Conservation (phyloP, 2,797 vertebrate genomes). For the Chloroceryle amazona region DNA sequence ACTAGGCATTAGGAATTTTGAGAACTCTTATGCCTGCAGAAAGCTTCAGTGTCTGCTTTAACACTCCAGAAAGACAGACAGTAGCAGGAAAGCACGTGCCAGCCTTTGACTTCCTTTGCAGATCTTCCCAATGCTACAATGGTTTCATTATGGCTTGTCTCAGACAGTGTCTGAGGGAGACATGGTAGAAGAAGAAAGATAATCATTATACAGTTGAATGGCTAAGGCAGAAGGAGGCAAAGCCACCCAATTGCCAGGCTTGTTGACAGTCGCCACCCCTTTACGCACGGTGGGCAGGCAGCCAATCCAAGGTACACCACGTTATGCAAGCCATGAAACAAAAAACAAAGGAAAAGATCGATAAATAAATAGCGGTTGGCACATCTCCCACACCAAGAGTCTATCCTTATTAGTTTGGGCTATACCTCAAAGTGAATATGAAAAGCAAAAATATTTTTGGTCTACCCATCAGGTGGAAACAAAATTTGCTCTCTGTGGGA, state of each 20-base stretch:
- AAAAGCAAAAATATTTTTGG: constrained; percentile 15
- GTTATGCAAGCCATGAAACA: background rate
- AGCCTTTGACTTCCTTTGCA: background rate
- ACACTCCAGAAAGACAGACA: background rate
- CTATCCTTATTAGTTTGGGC: background rate
- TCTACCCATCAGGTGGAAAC: constrained; percentile 31
- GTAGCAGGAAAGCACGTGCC: background rate
- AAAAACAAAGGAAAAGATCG: background rate
- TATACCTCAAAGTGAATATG: constrained; percentile 6
- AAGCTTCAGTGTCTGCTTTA: background rate
- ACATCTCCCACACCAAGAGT: background rate
- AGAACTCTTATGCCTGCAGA: background rate
- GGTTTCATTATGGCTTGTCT: background rate
- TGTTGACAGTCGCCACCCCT: constrained; percentile 54
- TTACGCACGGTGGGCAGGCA: background rate
- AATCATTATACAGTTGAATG: background rate
- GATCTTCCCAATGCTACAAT: background rate
- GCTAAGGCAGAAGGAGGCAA: constrained; percentile 19
- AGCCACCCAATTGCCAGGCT: constrained; percentile 43
- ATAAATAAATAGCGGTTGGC: constrained; percentile 37
- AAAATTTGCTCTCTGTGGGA: background rate
- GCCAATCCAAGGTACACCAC: constrained; percentile 12
- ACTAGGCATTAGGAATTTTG: background rate
- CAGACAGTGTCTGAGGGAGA: background rate
- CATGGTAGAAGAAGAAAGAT: background rate